Evolutionary conservation across 1,140 invertebrate species (phyloP), one percentile per base, ranked within the genome.

Genomic region (Manduca sexta): DNA sequence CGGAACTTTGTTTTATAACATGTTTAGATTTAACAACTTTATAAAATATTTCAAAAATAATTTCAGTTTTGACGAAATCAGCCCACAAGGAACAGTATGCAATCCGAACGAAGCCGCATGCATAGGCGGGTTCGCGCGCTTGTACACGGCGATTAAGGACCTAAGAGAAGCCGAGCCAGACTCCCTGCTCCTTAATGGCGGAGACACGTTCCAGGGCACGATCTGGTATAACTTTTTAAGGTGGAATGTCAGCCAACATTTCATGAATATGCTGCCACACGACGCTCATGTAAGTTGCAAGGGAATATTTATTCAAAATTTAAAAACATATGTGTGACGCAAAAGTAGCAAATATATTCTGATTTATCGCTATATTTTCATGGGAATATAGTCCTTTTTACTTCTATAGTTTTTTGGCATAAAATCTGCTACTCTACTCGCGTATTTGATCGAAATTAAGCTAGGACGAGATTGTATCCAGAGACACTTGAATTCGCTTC

Each of bases 181-280:
- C 61, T 88, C 91, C 0, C 77, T 96, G 41, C 88, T 94, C 29
- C 81, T 96, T 3, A 95, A 95, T 74, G 94, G 91, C 0, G 95
- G 95, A 0, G 95, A 96, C 74, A 93, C 92, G 69, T 96, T 92
- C 69, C 94, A 95, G 74, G 95, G 95, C 1, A 95, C 94, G 1
- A 84, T 95, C 1, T 96, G 93, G 93, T 96, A 95, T 75, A 92
- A 92, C 51, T 70, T 94, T 13, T 89, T 92, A 49, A 88, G 90
- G 52, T 95, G 93, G 90, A 91, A 92, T 53, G 91, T 91, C 0
- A 92, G 91, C 0, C 89, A 91, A 11, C 72, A 91, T 45, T 94
- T 96, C 69, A 89, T 95, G 68, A 95, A 95, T 60, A 74, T 90
- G 64, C 64, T 96, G 13, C 90, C 90, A 1, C 91, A 94, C 51